Conservation (phyloP, 2,113 vertebrate genomes). For the Carlito syrichta region DNA sequence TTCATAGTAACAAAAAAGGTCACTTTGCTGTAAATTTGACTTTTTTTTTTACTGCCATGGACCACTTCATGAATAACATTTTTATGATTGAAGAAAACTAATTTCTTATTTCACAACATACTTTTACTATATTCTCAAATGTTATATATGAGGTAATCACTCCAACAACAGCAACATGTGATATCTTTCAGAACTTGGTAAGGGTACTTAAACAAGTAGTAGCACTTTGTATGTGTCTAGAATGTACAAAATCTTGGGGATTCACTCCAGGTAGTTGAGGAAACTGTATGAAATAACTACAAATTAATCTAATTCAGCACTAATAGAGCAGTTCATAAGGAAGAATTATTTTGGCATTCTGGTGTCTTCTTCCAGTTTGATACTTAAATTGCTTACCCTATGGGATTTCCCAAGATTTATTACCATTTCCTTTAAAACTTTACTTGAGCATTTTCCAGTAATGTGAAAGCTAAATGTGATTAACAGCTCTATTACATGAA, state of each 20-base stretch:
- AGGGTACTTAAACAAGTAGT: not conserved
- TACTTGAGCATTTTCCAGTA: not conserved
- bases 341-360: slow-evolving; percentile 12
- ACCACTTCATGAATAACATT: not conserved
- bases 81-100: not conserved
- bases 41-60: slow-evolving; percentile 24
- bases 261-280: not conserved
- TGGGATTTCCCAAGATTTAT: not conserved
- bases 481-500: not conserved
- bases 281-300: slow-evolving; percentile 9
- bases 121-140: not conserved
- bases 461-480: not conserved
- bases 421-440: slow-evolving; percentile 39
- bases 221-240: not conserved
- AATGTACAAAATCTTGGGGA: not conserved
- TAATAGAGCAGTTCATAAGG: not conserved
- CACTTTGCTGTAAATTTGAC: not conserved
- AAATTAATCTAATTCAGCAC: not conserved
- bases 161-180: not conserved
- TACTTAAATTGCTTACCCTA: not conserved
- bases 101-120: not conserved
- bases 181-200: not conserved
- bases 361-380: not conserved
- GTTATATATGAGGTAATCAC: not conserved
- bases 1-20: slow-evolving; percentile 42